Evolutionary conservation across 1,140 invertebrate genomes (phyloP).

Genomic region (Tetragonula clypearis): DNA sequence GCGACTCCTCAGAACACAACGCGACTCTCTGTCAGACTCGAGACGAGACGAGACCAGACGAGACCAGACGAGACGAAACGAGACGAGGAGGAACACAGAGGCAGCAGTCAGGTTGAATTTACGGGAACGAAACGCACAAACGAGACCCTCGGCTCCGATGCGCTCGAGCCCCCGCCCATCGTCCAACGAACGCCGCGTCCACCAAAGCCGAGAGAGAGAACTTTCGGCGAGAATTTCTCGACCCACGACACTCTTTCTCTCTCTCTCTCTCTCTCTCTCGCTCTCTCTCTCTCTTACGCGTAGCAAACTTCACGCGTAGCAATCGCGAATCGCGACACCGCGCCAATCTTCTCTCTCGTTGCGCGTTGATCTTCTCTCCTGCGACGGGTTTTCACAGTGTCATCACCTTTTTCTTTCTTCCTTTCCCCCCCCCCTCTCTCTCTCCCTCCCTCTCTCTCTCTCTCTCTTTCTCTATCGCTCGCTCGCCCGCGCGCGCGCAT

Average conservation of each 20-base stretch:
- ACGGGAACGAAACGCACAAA: neutral
- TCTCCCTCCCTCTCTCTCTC: neutral
- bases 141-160: neutral
- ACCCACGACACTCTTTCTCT: too few species aligned
- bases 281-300: neutral
- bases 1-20: too few species aligned
- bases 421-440: too few species aligned
- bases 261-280: too few species aligned
- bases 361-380: slow-evolving; percentile 4
- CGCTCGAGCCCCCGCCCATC: slow-evolving; percentile 30
- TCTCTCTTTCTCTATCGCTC: neutral
- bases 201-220: neutral
- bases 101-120: neutral
- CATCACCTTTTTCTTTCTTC: neutral
- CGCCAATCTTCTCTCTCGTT: slow-evolving; percentile 5
- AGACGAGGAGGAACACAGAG: too few species aligned
- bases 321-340: slow-evolving; percentile 11
- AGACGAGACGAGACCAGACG: too few species aligned
- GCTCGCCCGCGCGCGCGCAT: too few species aligned
- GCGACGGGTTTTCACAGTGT: neutral
- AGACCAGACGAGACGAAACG: too few species aligned
- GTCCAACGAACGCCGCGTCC: slow-evolving; percentile 5
- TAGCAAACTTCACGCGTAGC: neutral
- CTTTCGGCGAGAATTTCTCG: neutral
- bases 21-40: neutral